phyloP scores from a whole-genome alignment of 2,888 invertebrate species.

The Amphipyra tragopoginis region DNA sequence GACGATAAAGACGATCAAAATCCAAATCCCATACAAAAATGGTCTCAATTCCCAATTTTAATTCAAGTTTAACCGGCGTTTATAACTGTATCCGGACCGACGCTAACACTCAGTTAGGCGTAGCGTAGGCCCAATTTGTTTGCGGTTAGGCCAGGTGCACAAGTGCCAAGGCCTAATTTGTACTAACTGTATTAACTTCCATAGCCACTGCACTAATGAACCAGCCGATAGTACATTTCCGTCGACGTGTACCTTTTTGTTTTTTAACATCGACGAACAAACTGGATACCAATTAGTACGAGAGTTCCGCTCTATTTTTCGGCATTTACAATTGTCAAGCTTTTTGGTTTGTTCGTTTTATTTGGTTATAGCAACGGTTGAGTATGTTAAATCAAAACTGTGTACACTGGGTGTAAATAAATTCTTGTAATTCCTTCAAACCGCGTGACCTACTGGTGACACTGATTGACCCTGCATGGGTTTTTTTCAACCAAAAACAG shows the following conservation, averaged over 20 bases:
- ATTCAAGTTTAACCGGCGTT: conserved; percentile 43
- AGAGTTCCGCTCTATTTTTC: conserved; percentile 8
- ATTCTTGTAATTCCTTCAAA: too few relatives aligned
- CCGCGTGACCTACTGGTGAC: too few relatives aligned
- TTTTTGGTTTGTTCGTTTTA: background rate
- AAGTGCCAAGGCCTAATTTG: conserved; percentile 62
- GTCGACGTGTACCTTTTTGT: conserved; percentile 13
- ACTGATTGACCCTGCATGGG: too few relatives aligned
- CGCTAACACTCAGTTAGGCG: conserved; percentile 47
- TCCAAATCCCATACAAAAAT: background rate
- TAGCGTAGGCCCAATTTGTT: conserved; percentile 65
- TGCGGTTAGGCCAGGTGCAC: conserved; percentile 65
- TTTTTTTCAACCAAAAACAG: too few relatives aligned
- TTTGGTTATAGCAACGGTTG: too few relatives aligned
- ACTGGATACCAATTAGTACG: conserved; percentile 29
- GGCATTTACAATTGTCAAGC: background rate
- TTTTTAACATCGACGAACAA: conserved; percentile 10
- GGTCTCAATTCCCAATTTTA: conserved; percentile 20
- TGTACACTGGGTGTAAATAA: too few relatives aligned
- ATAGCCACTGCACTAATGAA: conserved; percentile 59
- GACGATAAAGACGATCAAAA: too few relatives aligned
- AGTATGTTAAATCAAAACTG: too few relatives aligned
- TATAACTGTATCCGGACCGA: conserved; percentile 45
- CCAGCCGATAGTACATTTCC: conserved; percentile 40
- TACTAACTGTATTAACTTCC: conserved; percentile 66